Percentiles rank a stretch among this genome's conserved stretches.
Evolutionary conservation across 2,888 invertebrate species (phyloP).

Genomic region (Uloborus plumipes): DNA sequence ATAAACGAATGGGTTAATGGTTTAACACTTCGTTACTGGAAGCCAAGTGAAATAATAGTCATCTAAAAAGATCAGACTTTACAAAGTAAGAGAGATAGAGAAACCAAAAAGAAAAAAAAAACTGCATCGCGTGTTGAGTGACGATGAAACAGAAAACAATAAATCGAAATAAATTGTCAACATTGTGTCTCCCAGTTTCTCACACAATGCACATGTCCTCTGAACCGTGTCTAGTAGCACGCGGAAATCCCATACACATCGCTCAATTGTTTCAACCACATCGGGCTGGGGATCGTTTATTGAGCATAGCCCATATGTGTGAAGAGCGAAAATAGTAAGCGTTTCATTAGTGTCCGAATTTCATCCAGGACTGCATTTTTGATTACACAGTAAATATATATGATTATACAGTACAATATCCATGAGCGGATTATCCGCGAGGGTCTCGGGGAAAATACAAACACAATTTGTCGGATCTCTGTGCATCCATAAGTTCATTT

Average conservation of each 20-base stretch:
- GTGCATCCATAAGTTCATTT: too few relatives aligned
- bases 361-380: too few relatives aligned
- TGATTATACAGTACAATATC: too few relatives aligned
- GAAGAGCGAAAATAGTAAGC: constrained; percentile 32
- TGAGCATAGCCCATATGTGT: background rate
- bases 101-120: background rate
- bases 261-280: constrained; percentile 50
- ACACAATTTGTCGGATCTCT: too few relatives aligned
- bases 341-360: constrained; percentile 29
- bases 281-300: background rate
- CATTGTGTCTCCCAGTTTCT: constrained; percentile 55
- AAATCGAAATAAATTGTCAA: constrained; percentile 59
- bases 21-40: too few relatives aligned
- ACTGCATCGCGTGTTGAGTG: constrained; percentile 38
- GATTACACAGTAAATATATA: too few relatives aligned
- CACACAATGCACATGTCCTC: constrained; percentile 26
- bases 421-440: too few relatives aligned
- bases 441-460: too few relatives aligned
- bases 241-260: constrained; percentile 58
- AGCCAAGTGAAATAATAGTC: too few relatives aligned
- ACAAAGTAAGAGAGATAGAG: background rate
- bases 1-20: too few relatives aligned
- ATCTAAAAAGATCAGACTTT: too few relatives aligned
- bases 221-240: constrained; percentile 40
- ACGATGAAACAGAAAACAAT: constrained; percentile 53